A percentile compares a stretch with the other conserved stretches of the same genome.
These are phyloP conservation scores for Podabrus alpinus DNA, from an alignment of 2,888 invertebrate species.

Conservation along the genomic window DNA sequence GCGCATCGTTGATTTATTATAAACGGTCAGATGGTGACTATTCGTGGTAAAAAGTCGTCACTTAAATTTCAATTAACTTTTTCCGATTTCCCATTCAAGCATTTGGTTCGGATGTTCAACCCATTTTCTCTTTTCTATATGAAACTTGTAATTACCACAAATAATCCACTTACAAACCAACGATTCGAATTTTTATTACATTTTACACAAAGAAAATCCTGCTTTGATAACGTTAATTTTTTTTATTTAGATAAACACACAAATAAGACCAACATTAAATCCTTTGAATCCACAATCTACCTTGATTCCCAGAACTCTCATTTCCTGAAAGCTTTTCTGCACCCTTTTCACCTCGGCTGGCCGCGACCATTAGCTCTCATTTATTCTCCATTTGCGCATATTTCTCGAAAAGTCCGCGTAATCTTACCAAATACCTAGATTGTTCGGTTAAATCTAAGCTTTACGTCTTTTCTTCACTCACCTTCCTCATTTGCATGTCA, in stretches of 20 bases:
- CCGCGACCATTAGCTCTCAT: conserved; percentile 43
- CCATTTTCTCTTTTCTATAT: conserved; percentile 9
- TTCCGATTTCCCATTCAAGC: conserved; percentile 29
- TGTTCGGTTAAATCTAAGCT: conserved; percentile 32
- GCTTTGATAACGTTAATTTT: neutral
- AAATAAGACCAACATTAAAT: conserved; percentile 27
- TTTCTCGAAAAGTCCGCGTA: conserved; percentile 40
- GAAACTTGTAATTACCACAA: neutral
- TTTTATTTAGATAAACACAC: neutral
- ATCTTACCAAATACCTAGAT: conserved; percentile 41
- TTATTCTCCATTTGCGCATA: conserved; percentile 45
- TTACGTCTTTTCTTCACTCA: conserved; percentile 32
- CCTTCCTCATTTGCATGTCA: conserved; percentile 47
- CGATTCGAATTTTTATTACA: neutral
- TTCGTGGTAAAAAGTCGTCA: conserved; percentile 41
- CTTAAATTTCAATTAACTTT: conserved; percentile 43
- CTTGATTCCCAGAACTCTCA: conserved; percentile 39
- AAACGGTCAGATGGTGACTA: conserved; percentile 47
- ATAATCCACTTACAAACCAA: neutral
- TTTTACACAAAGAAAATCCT: neutral
- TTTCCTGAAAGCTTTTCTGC: conserved; percentile 39
- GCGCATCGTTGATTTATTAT: conserved; percentile 50
- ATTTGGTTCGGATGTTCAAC: conserved; percentile 15
- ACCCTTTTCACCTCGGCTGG: conserved; percentile 39
- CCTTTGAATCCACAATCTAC: conserved; percentile 35